phyloP scores from a whole-genome alignment of 2,888 invertebrate species.

The Papilio elwesi region DNA sequence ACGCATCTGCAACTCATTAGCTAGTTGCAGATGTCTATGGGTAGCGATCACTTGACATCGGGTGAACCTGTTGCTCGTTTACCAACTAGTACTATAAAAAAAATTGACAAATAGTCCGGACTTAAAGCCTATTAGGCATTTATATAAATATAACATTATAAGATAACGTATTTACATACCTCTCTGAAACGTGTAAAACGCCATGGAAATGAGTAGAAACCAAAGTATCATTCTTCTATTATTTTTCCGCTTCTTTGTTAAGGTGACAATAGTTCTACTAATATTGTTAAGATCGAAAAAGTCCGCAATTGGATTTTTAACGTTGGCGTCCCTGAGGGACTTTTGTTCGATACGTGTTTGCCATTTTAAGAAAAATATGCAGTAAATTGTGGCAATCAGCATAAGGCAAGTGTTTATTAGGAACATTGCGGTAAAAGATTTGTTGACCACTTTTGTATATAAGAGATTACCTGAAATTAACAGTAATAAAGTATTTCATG shows the following conservation, averaged over 20 bases:
- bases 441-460: constrained; percentile 84
- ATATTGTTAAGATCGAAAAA: constrained; percentile 90
- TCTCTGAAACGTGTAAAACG: constrained; percentile 91
- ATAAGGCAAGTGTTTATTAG: constrained; percentile 87
- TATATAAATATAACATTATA: background rate
- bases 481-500: too few species aligned
- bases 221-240: constrained; percentile 86
- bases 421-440: constrained; percentile 90
- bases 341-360: constrained; percentile 87
- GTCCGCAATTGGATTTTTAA: constrained; percentile 85
- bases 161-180: constrained; percentile 60
- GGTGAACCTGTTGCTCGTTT: too few species aligned
- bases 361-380: constrained; percentile 87
- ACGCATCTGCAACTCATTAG: too few species aligned
- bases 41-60: too few species aligned
- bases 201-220: constrained; percentile 89
- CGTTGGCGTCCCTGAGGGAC: constrained; percentile 83
- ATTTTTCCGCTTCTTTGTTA: constrained; percentile 84
- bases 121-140: too few species aligned
- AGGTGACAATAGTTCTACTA: constrained; percentile 84
- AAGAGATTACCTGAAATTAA: constrained; percentile 86
- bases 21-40: too few species aligned
- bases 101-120: too few species aligned
- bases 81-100: too few species aligned
- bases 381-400: constrained; percentile 86